These are phyloP conservation scores for Lottia scabra DNA, from an alignment of 2,888 invertebrate species.

Conservation along the genomic window DNA sequence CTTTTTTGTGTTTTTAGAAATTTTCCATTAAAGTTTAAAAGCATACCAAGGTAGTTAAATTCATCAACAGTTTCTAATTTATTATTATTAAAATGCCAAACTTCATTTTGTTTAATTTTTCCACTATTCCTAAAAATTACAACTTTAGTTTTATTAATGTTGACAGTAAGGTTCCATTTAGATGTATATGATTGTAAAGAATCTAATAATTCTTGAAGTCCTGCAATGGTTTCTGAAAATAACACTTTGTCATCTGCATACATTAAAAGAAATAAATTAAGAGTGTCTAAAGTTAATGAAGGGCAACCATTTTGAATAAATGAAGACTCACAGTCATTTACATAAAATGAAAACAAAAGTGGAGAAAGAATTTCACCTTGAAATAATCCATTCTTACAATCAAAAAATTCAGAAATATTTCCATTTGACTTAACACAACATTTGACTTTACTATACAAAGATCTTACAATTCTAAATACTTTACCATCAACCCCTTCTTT, in stretches of 20 bases:
- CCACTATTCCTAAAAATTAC: not conserved
- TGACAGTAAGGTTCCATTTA: not conserved
- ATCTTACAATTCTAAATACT: constrained; percentile 10
- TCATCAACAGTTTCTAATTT: not conserved
- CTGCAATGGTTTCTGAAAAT: not conserved
- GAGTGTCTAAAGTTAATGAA: not conserved
- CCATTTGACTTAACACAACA: constrained; percentile 6
- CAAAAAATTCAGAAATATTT: constrained; percentile 9
- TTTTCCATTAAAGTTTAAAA: not conserved
- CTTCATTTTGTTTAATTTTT: not conserved
- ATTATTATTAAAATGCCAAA: not conserved
- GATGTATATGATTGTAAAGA: not conserved
- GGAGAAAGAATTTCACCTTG: not conserved
- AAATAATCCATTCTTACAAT: not conserved
- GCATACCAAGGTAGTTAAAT: not conserved
- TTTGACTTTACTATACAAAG: constrained; percentile 10
- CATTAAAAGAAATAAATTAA: not conserved
- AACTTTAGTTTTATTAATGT: not conserved
- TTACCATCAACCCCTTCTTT: constrained; percentile 10
- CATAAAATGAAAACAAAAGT: not conserved
- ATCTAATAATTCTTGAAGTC: not conserved
- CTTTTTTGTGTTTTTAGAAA: not conserved
- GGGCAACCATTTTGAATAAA: too few species aligned
- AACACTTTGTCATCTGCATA: not conserved
- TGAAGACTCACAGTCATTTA: not conserved